Percentiles rank a stretch among this genome's conserved stretches.
Conservation (phyloP, 2,113 vertebrate species). For the Rhea americana region DNA sequence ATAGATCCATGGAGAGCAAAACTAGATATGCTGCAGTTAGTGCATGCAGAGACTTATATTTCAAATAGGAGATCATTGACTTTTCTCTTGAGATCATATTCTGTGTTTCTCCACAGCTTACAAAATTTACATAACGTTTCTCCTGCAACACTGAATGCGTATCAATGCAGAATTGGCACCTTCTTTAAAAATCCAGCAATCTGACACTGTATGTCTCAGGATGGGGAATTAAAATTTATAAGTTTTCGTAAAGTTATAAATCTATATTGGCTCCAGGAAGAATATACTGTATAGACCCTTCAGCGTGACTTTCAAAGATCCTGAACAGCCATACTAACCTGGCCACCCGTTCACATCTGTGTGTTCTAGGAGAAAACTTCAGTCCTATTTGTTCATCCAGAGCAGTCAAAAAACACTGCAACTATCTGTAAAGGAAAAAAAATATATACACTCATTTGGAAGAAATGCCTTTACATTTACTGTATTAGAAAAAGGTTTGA, state of each 20-base stretch:
- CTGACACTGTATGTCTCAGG: neutral
- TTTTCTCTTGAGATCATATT: neutral
- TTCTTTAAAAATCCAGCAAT: neutral
- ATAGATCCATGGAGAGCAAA: neutral
- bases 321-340: neutral
- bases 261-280: neutral
- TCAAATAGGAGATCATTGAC: neutral
- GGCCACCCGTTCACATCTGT: neutral
- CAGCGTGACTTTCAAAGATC: neutral
- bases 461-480: neutral
- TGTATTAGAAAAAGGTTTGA: conserved; percentile 22
- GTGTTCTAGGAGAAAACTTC: neutral
- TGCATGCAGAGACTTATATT: neutral
- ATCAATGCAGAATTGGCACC: neutral
- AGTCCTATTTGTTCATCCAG: neutral
- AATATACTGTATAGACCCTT: neutral
- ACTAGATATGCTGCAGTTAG: neutral
- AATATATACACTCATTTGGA: neutral
- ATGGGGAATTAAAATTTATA: neutral
- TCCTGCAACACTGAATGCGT: neutral
- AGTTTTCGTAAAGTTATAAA: neutral
- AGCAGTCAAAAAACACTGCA: neutral
- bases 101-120: neutral
- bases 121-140: neutral
- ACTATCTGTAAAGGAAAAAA: neutral